Evolutionary conservation across 2,797 vertebrate species (phyloP).

Genomic region (Mustela erminea): DNA sequence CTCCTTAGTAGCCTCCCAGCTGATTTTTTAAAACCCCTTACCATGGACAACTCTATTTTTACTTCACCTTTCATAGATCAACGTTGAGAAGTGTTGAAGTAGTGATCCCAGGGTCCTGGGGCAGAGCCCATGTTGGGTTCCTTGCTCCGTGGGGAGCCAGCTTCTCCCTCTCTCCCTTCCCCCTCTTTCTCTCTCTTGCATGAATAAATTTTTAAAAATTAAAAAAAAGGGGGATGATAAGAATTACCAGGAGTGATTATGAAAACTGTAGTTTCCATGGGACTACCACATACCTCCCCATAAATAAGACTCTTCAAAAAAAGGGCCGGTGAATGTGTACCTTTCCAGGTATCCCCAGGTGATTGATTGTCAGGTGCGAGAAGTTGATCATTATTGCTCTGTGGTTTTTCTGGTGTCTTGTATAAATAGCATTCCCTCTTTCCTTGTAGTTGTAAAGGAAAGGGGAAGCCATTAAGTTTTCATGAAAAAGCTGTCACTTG

Average conservation of each 20-base stretch:
- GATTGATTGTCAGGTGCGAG: neutral
- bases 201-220: neutral
- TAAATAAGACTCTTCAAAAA: neutral
- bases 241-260: neutral
- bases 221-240: neutral
- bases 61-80: neutral
- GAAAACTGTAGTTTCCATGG: neutral
- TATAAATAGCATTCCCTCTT: neutral
- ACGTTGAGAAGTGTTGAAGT: neutral
- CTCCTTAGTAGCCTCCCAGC: neutral
- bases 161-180: neutral
- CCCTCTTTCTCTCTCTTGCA: neutral
- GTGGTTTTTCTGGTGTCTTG: neutral
- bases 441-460: neutral
- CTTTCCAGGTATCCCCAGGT: neutral
- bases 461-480: neutral
- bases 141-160: neutral
- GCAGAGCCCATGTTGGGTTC: neutral
- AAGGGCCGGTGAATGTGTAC: neutral
- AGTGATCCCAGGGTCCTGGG: neutral
- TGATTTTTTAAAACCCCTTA: neutral
- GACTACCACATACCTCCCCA: neutral
- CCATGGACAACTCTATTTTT: neutral
- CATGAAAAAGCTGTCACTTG: neutral
- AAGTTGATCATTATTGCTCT: neutral